Base-by-base conservation (phyloP, 2,113 vertebrate genomes). In the Vidua macroura region DNA sequence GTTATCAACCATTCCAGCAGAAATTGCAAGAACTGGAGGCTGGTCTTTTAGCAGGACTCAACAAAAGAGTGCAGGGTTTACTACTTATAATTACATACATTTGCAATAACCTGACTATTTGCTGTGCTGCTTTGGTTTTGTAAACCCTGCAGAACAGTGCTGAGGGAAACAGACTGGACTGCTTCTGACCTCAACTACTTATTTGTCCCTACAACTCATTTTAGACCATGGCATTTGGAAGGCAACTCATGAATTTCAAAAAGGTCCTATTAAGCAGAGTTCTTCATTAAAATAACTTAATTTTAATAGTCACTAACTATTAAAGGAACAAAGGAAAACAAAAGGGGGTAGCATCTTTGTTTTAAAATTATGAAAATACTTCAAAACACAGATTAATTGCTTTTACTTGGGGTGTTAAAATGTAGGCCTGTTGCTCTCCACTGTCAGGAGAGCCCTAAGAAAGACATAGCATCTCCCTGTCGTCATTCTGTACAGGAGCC, bases 211-310 rank as follows among this genome's bases (percentile, higher is more conserved):
- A 39, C 27, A 69, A 51, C 20, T 69, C 24, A 62, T 39, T 69
- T 90, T 43, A 72, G 19, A 93, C 14, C 1, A 2, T 14, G 70
- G 37, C 75, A 77, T 44, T 95, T 73, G 17, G 64, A 90, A 76
- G 31, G n/a, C 41, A 90, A 58, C 25, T 90, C n/a, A 78, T 66
- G 14, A 81, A 94, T 93, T 93, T 86, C 68, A 90, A 83, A 90
- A 51, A 27, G 10, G 41, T 24, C 20, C 11, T 75, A 60, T 53
- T 89, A 91, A 82, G 48, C 33, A 13, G 30, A 70, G 27, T 51
- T 86, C 43, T 83, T 91, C 33, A 86, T 94, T 86, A 84, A 89
- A 94, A 84, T 63, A 1, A 60, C 15, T 76, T 75, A 80, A 82
- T 75, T 27, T 72, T 59, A 85, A 80, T 60, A 80, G 46, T 43